Conservation (phyloP, 1,140 invertebrate species). For the Lepeophtheirus salmonis region DNA sequence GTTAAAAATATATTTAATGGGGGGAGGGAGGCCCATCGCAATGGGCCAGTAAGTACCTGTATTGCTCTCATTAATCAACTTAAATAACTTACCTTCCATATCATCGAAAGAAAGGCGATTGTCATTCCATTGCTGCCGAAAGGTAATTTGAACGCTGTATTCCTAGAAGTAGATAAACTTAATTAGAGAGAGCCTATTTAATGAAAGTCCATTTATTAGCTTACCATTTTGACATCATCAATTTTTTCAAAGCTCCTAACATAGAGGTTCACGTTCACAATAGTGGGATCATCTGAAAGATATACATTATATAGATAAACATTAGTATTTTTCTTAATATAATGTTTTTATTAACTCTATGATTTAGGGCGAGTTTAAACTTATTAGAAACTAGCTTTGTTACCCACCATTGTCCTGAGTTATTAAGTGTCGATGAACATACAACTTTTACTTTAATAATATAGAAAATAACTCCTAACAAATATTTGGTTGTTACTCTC, state of each 20-base stretch:
- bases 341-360: neutral
- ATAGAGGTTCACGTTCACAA: constrained; percentile 73
- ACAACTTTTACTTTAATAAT: too few relatives aligned
- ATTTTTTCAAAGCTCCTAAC: constrained; percentile 91
- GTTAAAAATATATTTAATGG: too few relatives aligned
- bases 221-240: constrained; percentile 95
- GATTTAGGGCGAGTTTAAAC: too few relatives aligned
- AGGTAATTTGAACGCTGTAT: constrained; percentile 19
- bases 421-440: too few relatives aligned
- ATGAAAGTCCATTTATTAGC: constrained; percentile 24
- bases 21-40: too few relatives aligned
- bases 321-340: neutral
- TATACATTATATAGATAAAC: neutral
- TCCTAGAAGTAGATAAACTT: constrained; percentile 4
- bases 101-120: constrained; percentile 16
- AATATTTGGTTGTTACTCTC: too few relatives aligned
- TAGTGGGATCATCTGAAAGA: constrained; percentile 44
- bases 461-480: too few relatives aligned
- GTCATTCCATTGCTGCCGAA: constrained; percentile 19
- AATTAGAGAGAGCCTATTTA: neutral
- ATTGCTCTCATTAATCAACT: neutral
- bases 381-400: too few relatives aligned
- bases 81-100: constrained; percentile 10
- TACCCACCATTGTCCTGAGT: too few relatives aligned
- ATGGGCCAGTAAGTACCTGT: too few relatives aligned